Evolutionary conservation across 2,113 vertebrate genomes (phyloP).

Genomic region (Emydocephalus ijimae): DNA sequence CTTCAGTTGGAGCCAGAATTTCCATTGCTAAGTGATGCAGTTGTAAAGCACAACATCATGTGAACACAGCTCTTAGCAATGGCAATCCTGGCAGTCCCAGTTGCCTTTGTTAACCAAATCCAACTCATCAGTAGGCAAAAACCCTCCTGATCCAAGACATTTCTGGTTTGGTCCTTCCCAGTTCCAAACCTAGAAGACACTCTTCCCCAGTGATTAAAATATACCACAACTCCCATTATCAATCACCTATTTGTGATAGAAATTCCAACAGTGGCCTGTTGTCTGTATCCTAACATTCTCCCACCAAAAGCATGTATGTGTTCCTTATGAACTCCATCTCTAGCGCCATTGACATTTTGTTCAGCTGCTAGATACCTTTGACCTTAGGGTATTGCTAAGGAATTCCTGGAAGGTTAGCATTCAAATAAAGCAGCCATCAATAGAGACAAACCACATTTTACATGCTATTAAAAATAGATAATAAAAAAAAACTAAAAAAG

Average conservation of each 20-base stretch:
- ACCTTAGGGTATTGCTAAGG: not conserved
- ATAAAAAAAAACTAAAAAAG: not conserved
- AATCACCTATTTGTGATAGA: not conserved
- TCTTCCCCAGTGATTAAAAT: not conserved
- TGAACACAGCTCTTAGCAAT: not conserved
- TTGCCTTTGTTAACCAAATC: not conserved
- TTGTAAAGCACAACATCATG: not conserved
- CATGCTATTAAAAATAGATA: not conserved
- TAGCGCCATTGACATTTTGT: not conserved
- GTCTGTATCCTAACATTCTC: not conserved
- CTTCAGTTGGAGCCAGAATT: not conserved
- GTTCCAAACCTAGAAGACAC: not conserved
- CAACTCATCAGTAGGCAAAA: not conserved
- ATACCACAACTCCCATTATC: not conserved
- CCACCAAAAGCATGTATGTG: not conserved
- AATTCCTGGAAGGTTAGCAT: not conserved
- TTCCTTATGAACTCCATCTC: not conserved
- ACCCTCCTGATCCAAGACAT: not conserved
- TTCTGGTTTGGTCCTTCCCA: not conserved
- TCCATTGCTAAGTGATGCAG: not conserved
- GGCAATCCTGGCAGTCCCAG: not conserved
- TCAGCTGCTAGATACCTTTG: not conserved
- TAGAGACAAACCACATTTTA: not conserved
- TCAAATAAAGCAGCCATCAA: not conserved
- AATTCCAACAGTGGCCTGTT: not conserved